Conservation (phyloP, 2,797 vertebrate species). For the Sphenodon punctatus region DNA sequence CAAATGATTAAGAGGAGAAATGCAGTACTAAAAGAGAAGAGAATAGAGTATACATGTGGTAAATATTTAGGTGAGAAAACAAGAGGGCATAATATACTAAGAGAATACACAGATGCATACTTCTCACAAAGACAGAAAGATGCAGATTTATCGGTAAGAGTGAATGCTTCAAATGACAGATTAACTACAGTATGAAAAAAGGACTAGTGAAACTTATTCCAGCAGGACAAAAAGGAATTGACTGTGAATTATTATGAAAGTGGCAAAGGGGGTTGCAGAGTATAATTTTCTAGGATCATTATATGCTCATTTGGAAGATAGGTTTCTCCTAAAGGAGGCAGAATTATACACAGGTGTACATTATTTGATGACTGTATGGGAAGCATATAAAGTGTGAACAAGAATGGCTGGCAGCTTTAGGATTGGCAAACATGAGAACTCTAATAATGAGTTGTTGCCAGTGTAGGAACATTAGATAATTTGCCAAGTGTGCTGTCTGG, state of each 20-base stretch:
- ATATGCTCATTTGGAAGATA: slow-evolving; percentile 6
- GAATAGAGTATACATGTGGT: background rate
- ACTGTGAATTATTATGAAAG: background rate
- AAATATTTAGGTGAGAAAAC: background rate
- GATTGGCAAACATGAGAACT: background rate
- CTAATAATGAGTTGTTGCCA: background rate
- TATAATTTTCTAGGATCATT: background rate
- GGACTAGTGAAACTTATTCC: no score
- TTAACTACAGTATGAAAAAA: background rate
- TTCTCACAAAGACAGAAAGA: slow-evolving; percentile 13
- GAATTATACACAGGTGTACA: background rate
- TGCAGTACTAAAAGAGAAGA: background rate
- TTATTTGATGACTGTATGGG: background rate
- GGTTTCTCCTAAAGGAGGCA: background rate
- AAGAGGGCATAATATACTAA: background rate
- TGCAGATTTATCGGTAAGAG: background rate
- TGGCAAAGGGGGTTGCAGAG: background rate
- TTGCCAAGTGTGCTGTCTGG: background rate
- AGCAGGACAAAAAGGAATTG: no score
- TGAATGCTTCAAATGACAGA: background rate
- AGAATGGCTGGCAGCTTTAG: background rate
- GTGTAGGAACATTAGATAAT: background rate
- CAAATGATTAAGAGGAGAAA: background rate
- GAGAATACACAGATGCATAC: background rate
- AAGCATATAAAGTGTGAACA: background rate